phyloP scores from a whole-genome alignment of 2,797 vertebrate species.

The Gila robusta region DNA sequence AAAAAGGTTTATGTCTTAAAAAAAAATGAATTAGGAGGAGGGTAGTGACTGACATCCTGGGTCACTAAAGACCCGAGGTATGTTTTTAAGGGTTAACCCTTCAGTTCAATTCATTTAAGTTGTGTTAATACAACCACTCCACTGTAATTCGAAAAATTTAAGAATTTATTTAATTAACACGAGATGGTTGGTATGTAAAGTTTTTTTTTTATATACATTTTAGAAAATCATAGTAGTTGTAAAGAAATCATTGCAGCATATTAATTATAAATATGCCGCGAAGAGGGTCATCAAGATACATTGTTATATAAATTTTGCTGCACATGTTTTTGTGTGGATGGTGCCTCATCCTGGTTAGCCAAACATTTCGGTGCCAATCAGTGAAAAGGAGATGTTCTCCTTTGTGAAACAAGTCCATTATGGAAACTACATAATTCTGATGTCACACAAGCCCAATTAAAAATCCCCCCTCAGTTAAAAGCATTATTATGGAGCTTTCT shows the following conservation, averaged over 20 bases:
- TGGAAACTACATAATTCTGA: neutral
- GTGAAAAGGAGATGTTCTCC: neutral
- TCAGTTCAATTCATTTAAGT: neutral
- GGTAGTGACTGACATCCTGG: too few relatives aligned
- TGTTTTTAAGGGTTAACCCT: neutral
- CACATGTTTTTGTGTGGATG: neutral
- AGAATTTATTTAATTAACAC: neutral
- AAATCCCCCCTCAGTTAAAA: neutral
- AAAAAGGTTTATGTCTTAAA: too few relatives aligned
- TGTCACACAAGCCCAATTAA: neutral
- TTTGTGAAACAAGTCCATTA: neutral
- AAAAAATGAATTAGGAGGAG: too few relatives aligned
- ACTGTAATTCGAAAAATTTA: neutral
- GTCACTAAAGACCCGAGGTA: too few relatives aligned
- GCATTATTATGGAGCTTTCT: neutral
- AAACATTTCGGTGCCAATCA: conserved; percentile 1
- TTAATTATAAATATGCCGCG: neutral
- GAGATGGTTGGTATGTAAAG: neutral
- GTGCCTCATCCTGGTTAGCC: neutral
- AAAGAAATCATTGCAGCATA: too few relatives aligned
- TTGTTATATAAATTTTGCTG: neutral
- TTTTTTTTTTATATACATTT: too few relatives aligned
- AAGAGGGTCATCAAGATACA: neutral
- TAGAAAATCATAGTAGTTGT: too few relatives aligned
- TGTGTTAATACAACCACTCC: neutral